Conservation (phyloP, 2,797 vertebrate species). For the Mus spretus region DNA sequence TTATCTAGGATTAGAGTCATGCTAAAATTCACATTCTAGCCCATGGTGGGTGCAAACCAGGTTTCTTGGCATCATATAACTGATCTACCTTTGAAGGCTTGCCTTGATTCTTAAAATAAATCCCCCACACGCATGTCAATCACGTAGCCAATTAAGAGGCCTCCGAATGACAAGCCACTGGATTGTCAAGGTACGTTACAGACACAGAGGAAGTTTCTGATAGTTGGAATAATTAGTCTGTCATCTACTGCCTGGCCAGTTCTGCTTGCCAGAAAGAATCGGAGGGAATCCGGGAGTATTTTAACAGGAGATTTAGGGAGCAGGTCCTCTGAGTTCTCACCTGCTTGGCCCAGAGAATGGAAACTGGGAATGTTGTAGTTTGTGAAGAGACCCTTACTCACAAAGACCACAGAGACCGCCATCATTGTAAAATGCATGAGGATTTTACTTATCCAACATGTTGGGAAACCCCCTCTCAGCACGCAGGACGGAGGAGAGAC, state of each 20-base stretch:
- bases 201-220: conserved; percentile 68
- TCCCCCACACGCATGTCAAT: conserved; percentile 76
- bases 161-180: conserved; percentile 68
- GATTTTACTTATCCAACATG: no score
- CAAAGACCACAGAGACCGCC: no score
- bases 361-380: neutral
- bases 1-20: neutral
- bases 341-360: neutral
- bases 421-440: no score
- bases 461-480: no score
- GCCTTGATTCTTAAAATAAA: conserved; percentile 81
- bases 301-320: conserved; percentile 28
- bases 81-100: conserved; percentile 74
- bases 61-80: conserved; percentile 63
- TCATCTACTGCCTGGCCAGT: conserved; percentile 3
- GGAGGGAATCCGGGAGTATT: neutral
- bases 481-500: no score
- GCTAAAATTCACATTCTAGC: conserved; percentile 53
- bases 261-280: neutral
- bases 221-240: conserved; percentile 69
- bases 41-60: conserved; percentile 64
- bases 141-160: conserved; percentile 81
- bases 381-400: no score
- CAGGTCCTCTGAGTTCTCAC: neutral
- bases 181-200: conserved; percentile 74